These are phyloP conservation scores for Ditula angustiorana DNA, from an alignment of 2,888 invertebrate genomes.

Conservation along the genomic window DNA sequence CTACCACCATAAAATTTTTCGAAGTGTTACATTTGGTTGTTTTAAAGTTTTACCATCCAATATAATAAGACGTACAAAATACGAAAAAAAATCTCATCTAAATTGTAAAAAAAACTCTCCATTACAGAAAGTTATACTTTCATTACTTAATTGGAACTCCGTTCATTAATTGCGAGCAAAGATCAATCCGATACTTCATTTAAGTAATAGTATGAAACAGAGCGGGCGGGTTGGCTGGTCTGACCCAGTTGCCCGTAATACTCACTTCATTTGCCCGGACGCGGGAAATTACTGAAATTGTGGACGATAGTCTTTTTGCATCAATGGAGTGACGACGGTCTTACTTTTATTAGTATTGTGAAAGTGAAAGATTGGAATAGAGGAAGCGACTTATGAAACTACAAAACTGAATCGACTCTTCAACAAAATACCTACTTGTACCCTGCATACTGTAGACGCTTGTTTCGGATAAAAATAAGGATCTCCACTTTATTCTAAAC, in stretches of 20 bases:
- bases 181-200: constrained; percentile 23
- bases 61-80: not conserved
- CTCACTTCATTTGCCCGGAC: constrained; percentile 3
- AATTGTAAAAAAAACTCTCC: not conserved
- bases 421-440: too few relatives aligned
- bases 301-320: not conserved
- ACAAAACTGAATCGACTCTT: too few relatives aligned
- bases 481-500: too few relatives aligned
- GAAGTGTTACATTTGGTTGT: too few relatives aligned
- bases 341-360: too few relatives aligned
- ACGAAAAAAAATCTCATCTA: not conserved
- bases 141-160: constrained; percentile 10
- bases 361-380: too few relatives aligned
- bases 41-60: too few relatives aligned
- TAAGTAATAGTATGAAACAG: constrained; percentile 8
- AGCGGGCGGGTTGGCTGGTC: not conserved
- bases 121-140: not conserved
- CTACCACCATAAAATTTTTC: too few relatives aligned
- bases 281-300: not conserved
- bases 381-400: too few relatives aligned
- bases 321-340: too few relatives aligned
- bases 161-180: constrained; percentile 5
- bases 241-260: constrained; percentile 13
- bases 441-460: too few relatives aligned
- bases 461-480: too few relatives aligned